phyloP scores from a whole-genome alignment of 2,888 invertebrate species.

The Anodontia alba region DNA sequence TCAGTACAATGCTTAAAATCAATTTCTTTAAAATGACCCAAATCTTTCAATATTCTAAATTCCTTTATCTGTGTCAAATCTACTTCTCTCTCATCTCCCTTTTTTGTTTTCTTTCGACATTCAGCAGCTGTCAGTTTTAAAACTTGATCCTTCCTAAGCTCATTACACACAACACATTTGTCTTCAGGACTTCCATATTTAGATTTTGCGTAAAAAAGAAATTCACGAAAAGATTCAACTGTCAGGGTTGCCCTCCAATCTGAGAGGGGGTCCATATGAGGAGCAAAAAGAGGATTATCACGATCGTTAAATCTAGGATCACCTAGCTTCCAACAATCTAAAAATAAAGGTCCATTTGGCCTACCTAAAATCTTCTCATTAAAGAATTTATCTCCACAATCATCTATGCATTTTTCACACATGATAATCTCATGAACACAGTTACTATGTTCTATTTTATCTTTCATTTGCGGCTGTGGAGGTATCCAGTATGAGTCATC shows the following conservation, averaged over 20 bases:
- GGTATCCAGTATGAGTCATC: conserved; percentile 73
- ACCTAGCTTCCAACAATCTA: conserved; percentile 68
- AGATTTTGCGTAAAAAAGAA: conserved; percentile 64
- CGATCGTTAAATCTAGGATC: conserved; percentile 72
- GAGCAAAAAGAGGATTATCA: conserved; percentile 72
- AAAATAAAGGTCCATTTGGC: conserved; percentile 58
- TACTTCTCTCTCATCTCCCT: neutral
- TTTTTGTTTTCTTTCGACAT: neutral
- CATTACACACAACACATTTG: conserved; percentile 57
- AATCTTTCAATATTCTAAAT: neutral
- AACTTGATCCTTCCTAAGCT: neutral
- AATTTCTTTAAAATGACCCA: neutral
- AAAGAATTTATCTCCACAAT: conserved; percentile 64
- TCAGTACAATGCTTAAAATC: neutral
- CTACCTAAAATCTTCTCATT: conserved; percentile 67
- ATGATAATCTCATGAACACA: conserved; percentile 48
- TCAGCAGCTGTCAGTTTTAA: neutral
- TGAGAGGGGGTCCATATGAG: conserved; percentile 44
- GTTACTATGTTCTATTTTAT: conserved; percentile 31
- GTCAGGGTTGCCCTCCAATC: conserved; percentile 69
- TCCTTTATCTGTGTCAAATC: neutral
- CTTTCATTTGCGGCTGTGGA: conserved; percentile 39
- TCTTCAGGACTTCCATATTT: conserved; percentile 55
- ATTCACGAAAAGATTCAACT: conserved; percentile 62
- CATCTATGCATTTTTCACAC: conserved; percentile 64